Evolutionary conservation across 2,113 vertebrate species (phyloP), one percentile per base, ranked within the genome.

Genomic region (Sterrhoptilus dennistouni): DNA sequence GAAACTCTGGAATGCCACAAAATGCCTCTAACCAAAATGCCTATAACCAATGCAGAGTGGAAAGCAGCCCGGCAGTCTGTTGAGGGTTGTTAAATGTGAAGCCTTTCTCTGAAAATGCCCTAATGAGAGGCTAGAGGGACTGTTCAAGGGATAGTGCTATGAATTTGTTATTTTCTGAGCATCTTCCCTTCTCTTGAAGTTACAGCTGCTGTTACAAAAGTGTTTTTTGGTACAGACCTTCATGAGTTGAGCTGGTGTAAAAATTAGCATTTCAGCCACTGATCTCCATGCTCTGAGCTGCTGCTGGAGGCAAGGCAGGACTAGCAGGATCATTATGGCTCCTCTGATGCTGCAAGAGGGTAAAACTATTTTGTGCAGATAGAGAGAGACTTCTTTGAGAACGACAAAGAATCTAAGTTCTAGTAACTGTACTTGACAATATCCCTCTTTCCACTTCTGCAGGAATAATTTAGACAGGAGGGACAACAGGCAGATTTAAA

Each of bases 131-230:
- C 12, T 40, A 18, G 19, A 36, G 47, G 24, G 47, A 49, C 47
- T 24, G 13, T 23, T 52, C 11, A 4, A 11, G 20, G 3, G 6
- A 1, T 79, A 17, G 8, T 28, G 25, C 40, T 61, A 49, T 68
- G 24, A 2, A 5, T 56, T 78, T 63, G 10, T 24, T 75, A 3
- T 56, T 81, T 83, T 64, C 8, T 81, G 6, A 15, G 1, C 1
- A 5, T 72, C 16, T 53, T 70, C 14, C 5, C 8, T 66, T 68
- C 8, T 36, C 0, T 66, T 83, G 13, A 8, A 50, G 15, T n/a
- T 75, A 53, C 0, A 0, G 5, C 10, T 36, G 6, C 5, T 56
- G 13, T 65, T 56, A 4, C 0, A 1, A 29, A 65, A 53, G 28
- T 6, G 4, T 19, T 59, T n/a, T 18, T 24, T 66, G 20, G 42